phyloP scores from a whole-genome alignment of 2,888 invertebrate species.

The Stenurella melanura region DNA sequence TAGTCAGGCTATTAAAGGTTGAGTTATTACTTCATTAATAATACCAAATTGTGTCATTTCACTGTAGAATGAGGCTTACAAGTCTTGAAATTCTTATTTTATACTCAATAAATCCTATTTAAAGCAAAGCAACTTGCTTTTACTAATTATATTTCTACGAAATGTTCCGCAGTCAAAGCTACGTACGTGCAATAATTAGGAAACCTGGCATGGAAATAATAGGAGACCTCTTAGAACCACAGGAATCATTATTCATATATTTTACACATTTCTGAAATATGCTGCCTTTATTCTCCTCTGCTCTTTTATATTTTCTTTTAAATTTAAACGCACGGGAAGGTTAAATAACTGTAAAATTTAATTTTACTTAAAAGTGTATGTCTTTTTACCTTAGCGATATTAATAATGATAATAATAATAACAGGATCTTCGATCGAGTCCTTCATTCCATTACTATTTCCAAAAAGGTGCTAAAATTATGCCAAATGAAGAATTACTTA shows the following conservation, averaged over 20 bases:
- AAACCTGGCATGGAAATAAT: not conserved
- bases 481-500: too few species aligned
- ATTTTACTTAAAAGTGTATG: not conserved
- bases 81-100: not conserved
- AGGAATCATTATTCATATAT: not conserved
- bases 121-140: not conserved
- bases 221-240: not conserved
- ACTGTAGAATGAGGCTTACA: not conserved
- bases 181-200: not conserved
- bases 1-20: too few species aligned
- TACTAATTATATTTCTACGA: not conserved
- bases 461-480: too few species aligned
- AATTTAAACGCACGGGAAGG: not conserved
- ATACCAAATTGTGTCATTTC: too few species aligned
- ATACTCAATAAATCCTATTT: not conserved
- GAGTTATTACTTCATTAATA: too few species aligned
- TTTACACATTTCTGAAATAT: constrained; percentile 1
- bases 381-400: not conserved
- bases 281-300: not conserved
- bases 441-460: too few species aligned
- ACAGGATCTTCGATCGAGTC: too few species aligned
- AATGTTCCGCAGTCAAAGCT: not conserved
- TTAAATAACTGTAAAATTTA: not conserved
- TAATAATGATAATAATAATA: not conserved
- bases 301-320: not conserved